Conservation (phyloP, 2,113 vertebrate genomes). For the Micromys minutus region DNA sequence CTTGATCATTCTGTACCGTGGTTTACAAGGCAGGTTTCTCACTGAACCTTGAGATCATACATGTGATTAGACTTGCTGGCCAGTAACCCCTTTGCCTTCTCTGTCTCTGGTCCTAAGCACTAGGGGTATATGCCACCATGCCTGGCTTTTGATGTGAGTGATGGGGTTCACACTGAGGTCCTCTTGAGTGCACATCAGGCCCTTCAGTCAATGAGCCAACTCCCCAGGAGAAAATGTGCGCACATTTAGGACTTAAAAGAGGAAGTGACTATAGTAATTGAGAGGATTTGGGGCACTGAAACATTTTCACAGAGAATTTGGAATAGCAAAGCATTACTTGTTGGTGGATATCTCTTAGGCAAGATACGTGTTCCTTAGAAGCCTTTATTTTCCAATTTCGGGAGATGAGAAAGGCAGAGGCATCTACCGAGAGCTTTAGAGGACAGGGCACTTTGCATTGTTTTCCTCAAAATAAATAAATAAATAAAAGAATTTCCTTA, state of each 20-base stretch:
- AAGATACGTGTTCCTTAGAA: neutral
- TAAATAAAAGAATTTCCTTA: neutral
- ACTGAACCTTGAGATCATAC: neutral
- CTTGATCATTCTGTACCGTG: too few species aligned
- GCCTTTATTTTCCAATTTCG: neutral
- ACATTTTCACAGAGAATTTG: neutral
- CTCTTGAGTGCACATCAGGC: too few species aligned
- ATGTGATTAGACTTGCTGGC: neutral
- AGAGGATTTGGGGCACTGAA: neutral
- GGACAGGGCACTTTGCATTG: neutral
- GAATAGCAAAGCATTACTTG: neutral
- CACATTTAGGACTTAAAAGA: neutral
- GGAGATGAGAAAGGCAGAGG: neutral
- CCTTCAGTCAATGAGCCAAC: neutral
- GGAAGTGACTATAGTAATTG: neutral
- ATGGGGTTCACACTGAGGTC: neutral
- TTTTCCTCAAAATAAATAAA: too few species aligned
- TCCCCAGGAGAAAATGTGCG: constrained; percentile 7
- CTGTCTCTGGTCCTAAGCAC: neutral
- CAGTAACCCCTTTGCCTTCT: neutral
- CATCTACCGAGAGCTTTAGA: neutral
- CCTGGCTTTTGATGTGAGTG: neutral
- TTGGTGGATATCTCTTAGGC: neutral
- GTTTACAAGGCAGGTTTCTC: neutral
- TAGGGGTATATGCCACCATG: neutral